Evolutionary conservation across 53 echinoderm and acorn worm species (phyloP).

Genomic region (Mesocentrotus franciscanus): DNA sequence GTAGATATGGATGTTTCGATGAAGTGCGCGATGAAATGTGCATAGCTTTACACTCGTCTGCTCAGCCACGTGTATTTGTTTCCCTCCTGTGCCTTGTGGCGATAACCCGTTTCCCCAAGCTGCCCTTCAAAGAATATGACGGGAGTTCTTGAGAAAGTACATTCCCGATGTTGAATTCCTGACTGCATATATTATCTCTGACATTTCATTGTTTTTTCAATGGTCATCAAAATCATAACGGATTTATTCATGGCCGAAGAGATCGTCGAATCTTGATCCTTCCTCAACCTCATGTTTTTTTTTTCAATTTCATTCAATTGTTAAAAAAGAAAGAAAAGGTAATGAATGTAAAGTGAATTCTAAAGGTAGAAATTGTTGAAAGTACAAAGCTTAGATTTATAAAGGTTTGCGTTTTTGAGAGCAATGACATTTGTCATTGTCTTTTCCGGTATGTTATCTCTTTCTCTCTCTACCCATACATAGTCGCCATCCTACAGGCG

Average conservation of each 20-base stretch:
- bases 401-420: not conserved
- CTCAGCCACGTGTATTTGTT: not conserved
- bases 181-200: not conserved
- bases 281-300: not conserved
- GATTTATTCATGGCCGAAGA: not conserved
- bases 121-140: constrained; percentile 15
- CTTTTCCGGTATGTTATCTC: not conserved
- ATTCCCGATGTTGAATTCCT: constrained; percentile 14
- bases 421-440: not conserved
- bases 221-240: not conserved
- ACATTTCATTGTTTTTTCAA: not conserved
- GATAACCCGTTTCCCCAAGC: constrained; percentile 29
- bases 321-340: not conserved
- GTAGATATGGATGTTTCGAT: not conserved
- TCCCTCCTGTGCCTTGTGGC: not conserved
- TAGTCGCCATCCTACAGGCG: too few relatives aligned
- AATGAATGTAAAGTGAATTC: not conserved
- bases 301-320: not conserved
- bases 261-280: not conserved
- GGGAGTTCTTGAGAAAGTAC: not conserved
- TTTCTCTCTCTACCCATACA: too few relatives aligned
- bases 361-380: not conserved
- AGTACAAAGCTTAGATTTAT: not conserved
- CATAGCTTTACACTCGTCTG: not conserved
- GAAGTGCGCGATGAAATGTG: not conserved